These are phyloP conservation scores for Hipposideros larvatus DNA, from an alignment of 2,797 vertebrate genomes.

Conservation along the genomic window DNA sequence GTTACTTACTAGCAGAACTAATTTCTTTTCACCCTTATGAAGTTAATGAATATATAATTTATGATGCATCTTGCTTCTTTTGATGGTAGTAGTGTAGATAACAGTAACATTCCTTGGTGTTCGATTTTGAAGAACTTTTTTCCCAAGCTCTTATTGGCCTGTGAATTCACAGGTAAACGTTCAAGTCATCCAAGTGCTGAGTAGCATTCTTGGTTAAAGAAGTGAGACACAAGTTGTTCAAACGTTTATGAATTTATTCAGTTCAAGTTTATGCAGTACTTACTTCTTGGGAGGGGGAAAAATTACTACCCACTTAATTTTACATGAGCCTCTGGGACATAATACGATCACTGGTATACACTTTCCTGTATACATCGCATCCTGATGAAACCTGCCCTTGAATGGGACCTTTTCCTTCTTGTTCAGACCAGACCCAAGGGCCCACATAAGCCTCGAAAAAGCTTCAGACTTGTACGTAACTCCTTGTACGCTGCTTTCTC, in stretches of 20 bases:
- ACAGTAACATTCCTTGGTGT: neutral
- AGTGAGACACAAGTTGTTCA: slow-evolving; percentile 5
- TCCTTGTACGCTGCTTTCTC: neutral
- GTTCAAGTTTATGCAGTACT: slow-evolving; percentile 43
- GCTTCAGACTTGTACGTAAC: neutral
- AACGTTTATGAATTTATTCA: slow-evolving; percentile 19
- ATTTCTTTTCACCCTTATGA: slow-evolving; percentile 56
- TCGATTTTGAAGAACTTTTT: slow-evolving; percentile 21
- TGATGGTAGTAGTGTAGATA: neutral
- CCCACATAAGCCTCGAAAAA: neutral
- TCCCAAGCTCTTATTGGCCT: slow-evolving; percentile 34
- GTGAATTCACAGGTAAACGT: slow-evolving; percentile 16
- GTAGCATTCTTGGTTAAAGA: slow-evolving; percentile 51
- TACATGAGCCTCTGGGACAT: neutral
- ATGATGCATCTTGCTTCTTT: slow-evolving; percentile 8
- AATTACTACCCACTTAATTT: neutral
- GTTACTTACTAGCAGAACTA: slow-evolving; percentile 58
- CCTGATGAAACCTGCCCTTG: neutral
- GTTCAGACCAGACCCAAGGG: neutral
- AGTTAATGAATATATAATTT: slow-evolving; percentile 62
- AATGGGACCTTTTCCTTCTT: neutral
- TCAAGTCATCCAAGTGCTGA: neutral
- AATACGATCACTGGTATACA: neutral
- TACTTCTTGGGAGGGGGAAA: neutral
- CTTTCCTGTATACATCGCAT: too few species aligned